These are phyloP conservation scores for Diarsia brunnea DNA, from an alignment of 2,888 invertebrate species.

Conservation along the genomic window DNA sequence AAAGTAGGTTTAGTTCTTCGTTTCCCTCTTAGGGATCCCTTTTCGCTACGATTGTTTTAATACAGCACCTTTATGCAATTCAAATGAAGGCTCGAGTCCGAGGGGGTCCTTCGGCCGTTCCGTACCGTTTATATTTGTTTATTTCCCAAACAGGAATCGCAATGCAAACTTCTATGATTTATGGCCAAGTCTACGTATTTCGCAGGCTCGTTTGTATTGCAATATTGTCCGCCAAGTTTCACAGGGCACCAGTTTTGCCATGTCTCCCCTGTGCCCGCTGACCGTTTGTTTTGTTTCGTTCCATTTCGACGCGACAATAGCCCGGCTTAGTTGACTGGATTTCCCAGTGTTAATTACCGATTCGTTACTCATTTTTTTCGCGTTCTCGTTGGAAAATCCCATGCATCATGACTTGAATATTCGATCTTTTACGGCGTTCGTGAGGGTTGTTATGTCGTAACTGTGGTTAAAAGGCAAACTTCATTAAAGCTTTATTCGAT, in stretches of 20 bases:
- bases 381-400: conserved; percentile 68
- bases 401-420: conserved; percentile 70
- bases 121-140: conserved; percentile 78
- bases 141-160: conserved; percentile 82
- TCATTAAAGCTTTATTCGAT: conserved; percentile 68
- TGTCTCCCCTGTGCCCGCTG: conserved; percentile 62
- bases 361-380: conserved; percentile 72
- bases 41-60: conserved; percentile 79
- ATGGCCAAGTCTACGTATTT: conserved; percentile 74
- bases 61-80: conserved; percentile 83
- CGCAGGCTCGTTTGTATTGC: conserved; percentile 77
- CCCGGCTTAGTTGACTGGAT: conserved; percentile 74
- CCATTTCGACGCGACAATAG: conserved; percentile 75
- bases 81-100: conserved; percentile 77
- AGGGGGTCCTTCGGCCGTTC: conserved; percentile 66
- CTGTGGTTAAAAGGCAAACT: conserved; percentile 61
- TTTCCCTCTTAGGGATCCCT: conserved; percentile 48
- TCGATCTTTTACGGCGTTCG: conserved; percentile 25
- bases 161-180: conserved; percentile 84
- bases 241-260: conserved; percentile 66
- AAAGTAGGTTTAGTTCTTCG: conserved; percentile 23
- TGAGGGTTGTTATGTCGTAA: conserved; percentile 40
- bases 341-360: conserved; percentile 79
- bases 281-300: conserved; percentile 80
- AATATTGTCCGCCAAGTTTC: conserved; percentile 80